Evolutionary conservation across 2,888 invertebrate species (phyloP), one percentile per base, ranked within the genome.

Genomic region (Julus scandinavius): DNA sequence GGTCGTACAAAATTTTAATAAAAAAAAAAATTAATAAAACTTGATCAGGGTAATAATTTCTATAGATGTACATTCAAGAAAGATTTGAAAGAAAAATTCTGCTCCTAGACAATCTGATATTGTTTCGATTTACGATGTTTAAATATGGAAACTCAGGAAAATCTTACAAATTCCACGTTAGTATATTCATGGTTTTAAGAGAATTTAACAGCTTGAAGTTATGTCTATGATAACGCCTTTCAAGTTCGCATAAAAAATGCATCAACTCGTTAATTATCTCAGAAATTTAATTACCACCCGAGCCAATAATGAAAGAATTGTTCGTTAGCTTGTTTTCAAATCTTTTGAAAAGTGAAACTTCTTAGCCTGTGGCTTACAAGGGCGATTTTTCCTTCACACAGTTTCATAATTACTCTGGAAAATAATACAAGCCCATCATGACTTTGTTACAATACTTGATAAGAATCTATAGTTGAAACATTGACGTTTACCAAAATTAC

Each of bases 311-410:
- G 80, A 80, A 80, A 80, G 80, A 7, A 38, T 80, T 80, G 38
- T 80, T 80, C 80, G 38, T 80, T 80, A 80, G 38, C 80, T 29
- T 80, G 80, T 38, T 80, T 80, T 80, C 80, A 29, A 80, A 0
- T 29, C 80, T 80, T 80, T 80, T 80, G 80, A 80, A 80, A 80
- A 80, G 80, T 80, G 80, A 80, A 80, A 80, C 80, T 80, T 45
- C 41, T 9, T 80, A 80, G 80, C 80, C 80, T 4, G 80, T 80
- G 80, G 80, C 80, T 38, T 20, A 38, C 80, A 29, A 38, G 80
- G 80, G 29, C 29, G 80, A 80, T 38, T 38, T 80, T 80, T 54
- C 20, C 80, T 80, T 80, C 80, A 80, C 80, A 29, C 38, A 80
- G 7, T 80, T 80, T 80, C 80, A 38, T 80, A 80, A 80, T 80